These are phyloP conservation scores for Dasysyrphus albostriatus DNA, from an alignment of 2,888 invertebrate species.

Conservation along the genomic window DNA sequence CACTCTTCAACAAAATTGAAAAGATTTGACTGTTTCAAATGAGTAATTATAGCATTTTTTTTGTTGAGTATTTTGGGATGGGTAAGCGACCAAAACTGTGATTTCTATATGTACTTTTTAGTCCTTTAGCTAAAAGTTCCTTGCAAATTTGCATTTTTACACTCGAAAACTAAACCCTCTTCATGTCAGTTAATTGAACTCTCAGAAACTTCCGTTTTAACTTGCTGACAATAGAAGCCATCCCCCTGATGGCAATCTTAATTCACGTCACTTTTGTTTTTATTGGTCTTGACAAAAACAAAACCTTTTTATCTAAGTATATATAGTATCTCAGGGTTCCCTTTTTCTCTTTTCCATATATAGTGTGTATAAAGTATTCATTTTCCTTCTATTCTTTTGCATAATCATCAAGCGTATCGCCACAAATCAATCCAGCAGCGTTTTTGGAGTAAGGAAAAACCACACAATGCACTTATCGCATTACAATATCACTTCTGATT, in stretches of 20 bases:
- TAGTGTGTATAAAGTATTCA: neutral
- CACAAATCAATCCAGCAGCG: conserved; percentile 60
- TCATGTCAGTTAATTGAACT: conserved; percentile 18
- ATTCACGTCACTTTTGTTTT: conserved; percentile 52
- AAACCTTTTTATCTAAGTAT: conserved; percentile 39
- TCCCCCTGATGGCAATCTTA: conserved; percentile 17
- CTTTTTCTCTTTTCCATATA: conserved; percentile 1
- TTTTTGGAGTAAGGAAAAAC: conserved; percentile 47
- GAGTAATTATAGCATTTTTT: neutral
- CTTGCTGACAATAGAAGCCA: conserved; percentile 42
- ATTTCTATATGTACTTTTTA: neutral
- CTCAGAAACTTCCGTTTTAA: conserved; percentile 37
- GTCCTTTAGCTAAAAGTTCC: neutral
- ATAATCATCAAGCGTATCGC: conserved; percentile 67
- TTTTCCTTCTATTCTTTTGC: conserved; percentile 48
- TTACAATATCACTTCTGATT: conserved; percentile 60
- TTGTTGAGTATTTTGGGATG: neutral
- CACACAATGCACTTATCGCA: conserved; percentile 74
- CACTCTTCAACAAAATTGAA: no score
- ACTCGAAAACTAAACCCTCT: conserved; percentile 1
- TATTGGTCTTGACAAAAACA: conserved; percentile 44
- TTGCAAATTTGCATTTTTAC: neutral
- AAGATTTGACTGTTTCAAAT: neutral
- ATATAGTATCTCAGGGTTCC: conserved; percentile 26
- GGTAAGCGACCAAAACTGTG: neutral